Evolutionary conservation across 2,888 invertebrate genomes (phyloP).

Genomic region (Germaria angustata): DNA sequence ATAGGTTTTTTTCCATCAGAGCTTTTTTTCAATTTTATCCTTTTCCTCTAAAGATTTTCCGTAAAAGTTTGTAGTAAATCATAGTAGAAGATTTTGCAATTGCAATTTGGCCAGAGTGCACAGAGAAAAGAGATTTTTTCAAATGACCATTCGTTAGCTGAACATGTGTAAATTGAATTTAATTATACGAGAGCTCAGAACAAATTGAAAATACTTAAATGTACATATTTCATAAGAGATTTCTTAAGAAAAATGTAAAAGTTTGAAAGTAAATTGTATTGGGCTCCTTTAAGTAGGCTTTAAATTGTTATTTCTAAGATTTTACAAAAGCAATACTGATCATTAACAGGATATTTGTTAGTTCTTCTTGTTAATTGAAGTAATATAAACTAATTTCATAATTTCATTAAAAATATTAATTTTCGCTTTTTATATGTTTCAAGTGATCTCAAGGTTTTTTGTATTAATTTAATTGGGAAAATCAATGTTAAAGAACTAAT

Average conservation of each 20-base stretch:
- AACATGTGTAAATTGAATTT: constrained; percentile 56
- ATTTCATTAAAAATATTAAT: too few relatives aligned
- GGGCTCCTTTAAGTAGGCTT: constrained; percentile 2
- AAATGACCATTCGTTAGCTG: constrained; percentile 50
- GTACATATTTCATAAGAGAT: background rate
- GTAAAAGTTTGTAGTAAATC: constrained; percentile 3
- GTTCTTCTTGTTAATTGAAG: too few relatives aligned
- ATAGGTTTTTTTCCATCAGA: too few relatives aligned
- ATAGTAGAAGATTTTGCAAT: constrained; percentile 3
- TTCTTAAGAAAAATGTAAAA: background rate
- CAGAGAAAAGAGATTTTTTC: background rate
- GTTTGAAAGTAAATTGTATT: background rate
- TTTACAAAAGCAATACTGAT: too few relatives aligned
- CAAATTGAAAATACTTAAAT: background rate
- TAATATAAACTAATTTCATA: too few relatives aligned
- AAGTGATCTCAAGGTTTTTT: too few relatives aligned
- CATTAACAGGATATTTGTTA: too few relatives aligned
- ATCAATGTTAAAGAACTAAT: too few relatives aligned
- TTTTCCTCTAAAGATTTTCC: background rate
- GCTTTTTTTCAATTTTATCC: background rate
- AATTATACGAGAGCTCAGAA: constrained; percentile 1
- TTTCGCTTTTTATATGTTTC: background rate
- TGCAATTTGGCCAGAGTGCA: constrained; percentile 11
- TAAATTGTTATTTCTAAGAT: too few relatives aligned
- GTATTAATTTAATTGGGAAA: too few relatives aligned